Base-by-base conservation (phyloP, 1,140 invertebrate species). In the Drosophila chauvacae region DNA sequence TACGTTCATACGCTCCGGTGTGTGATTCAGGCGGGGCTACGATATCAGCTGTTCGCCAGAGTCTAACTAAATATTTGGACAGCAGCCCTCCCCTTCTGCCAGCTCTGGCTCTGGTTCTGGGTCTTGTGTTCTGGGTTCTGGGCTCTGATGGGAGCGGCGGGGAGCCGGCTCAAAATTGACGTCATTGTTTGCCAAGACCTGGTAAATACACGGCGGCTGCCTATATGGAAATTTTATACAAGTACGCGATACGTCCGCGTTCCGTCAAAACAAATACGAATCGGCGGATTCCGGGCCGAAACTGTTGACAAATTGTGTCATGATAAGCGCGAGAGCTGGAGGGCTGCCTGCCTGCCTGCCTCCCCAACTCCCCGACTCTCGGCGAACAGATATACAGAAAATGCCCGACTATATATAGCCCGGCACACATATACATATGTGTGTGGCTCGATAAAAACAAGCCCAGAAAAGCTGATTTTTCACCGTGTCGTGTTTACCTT, bases 271-370 rank as follows among this genome's bases (percentile, higher is more conserved):
- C 74, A 77, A 77, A 77, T 77, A 77, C 35, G 33, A 77, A 45
- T 18, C 53, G 44, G n/a, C 44, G 66, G 35, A 56, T 53, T 55
- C 66, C 66, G 72, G 70, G 51, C 20, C 58, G 41, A 42, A 53
- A 45, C 42, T 82, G 83, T 80, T 80, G 83, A 77, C 77, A 63
- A 77, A 80, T 47, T 80, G 84, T 88, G 80, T 80, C 83, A 83
- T 28, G 44, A 63, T 63, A 65, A 75, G 58, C 44, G 53, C 4
- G 35, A 39, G 53, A 55, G 51, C 14, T 55, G 33, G 65, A 50
- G 28, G 57, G 62, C 80, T 58, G 61, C 42, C 53, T 23, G 51
- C 51, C 33, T 23, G 18, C 60, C 61, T 47, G 33, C 30, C 42
- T 26, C 23, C 60, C 61, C 53, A 39, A 37, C 42, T 26, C 23